phyloP scores from a whole-genome alignment of 2,888 invertebrate genomes.

The Phyllotreta cruciferae region DNA sequence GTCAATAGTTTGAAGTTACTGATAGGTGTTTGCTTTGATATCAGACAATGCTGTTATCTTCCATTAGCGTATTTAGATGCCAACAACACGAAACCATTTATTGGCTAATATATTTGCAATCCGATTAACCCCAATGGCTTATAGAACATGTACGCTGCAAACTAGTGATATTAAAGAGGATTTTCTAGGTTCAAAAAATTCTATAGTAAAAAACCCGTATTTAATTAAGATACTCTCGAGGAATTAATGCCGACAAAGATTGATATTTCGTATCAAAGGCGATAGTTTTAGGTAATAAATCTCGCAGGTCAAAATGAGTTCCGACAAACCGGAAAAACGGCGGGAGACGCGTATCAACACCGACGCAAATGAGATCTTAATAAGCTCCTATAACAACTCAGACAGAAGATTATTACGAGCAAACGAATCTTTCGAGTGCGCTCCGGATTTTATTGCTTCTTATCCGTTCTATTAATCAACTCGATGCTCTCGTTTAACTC shows the following conservation, averaged over 20 bases:
- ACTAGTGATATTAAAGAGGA: too few relatives aligned
- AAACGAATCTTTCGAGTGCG: background rate
- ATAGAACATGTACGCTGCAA: too few relatives aligned
- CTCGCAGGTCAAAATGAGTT: background rate
- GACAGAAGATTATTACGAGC: background rate
- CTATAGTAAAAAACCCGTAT: too few relatives aligned
- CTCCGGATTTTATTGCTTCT: background rate
- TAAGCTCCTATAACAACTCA: background rate
- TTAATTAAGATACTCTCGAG: too few relatives aligned
- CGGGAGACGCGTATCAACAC: slow-evolving; percentile 1
- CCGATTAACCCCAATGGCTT: too few relatives aligned
- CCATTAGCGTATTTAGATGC: slow-evolving; percentile 12
- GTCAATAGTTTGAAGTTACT: slow-evolving; percentile 21
- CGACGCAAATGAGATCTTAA: slow-evolving; percentile 12
- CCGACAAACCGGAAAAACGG: slow-evolving; percentile 9
- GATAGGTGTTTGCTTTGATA: slow-evolving; percentile 17
- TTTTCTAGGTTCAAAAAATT: too few relatives aligned
- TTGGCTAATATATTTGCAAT: slow-evolving; percentile 4
- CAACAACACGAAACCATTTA: slow-evolving; percentile 19
- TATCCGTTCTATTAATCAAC: slow-evolving; percentile 8
- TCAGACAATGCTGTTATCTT: slow-evolving; percentile 9
- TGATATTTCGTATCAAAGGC: background rate
- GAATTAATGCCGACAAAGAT: background rate
- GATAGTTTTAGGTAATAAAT: background rate
- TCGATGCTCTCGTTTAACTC: background rate